phyloP scores from a whole-genome alignment of 2,113 vertebrate species.

The Ceyx melanurus region DNA sequence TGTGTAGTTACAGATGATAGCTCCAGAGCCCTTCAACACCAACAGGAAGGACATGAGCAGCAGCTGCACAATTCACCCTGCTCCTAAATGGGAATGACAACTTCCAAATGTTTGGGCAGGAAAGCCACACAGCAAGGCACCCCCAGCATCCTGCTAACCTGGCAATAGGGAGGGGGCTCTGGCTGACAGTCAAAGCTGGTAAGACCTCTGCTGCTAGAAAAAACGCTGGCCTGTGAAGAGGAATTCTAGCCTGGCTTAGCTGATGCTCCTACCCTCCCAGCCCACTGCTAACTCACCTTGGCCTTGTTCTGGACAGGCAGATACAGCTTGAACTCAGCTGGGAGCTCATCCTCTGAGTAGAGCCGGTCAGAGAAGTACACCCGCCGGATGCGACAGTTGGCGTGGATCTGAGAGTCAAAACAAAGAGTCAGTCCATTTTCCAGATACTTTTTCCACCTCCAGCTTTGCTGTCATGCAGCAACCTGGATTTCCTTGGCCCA shows the following conservation, averaged over 20 bases:
- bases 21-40: not conserved
- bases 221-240: not conserved
- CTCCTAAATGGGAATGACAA: not conserved
- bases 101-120: not conserved
- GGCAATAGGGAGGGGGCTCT: not conserved
- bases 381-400: slow-evolving; percentile 93
- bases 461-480: not conserved
- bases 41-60: not conserved
- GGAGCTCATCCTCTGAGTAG: slow-evolving; percentile 95
- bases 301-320: slow-evolving; percentile 94
- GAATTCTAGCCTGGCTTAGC: not conserved
- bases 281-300: slow-evolving; percentile 80
- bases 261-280: not conserved
- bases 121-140: not conserved
- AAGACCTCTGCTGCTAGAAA: not conserved
- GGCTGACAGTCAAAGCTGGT: not conserved
- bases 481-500: not conserved
- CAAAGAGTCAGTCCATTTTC: not conserved
- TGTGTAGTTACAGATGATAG: not conserved
- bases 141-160: not conserved
- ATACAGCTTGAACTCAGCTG: slow-evolving; percentile 96
- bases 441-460: not conserved
- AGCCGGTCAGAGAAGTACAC: slow-evolving; percentile 98
- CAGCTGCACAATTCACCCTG: not conserved
- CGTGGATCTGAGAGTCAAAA: slow-evolving; percentile 85